Evolutionary conservation across 2,888 invertebrate species (phyloP).

Genomic region (Trachelus troglodyta): DNA sequence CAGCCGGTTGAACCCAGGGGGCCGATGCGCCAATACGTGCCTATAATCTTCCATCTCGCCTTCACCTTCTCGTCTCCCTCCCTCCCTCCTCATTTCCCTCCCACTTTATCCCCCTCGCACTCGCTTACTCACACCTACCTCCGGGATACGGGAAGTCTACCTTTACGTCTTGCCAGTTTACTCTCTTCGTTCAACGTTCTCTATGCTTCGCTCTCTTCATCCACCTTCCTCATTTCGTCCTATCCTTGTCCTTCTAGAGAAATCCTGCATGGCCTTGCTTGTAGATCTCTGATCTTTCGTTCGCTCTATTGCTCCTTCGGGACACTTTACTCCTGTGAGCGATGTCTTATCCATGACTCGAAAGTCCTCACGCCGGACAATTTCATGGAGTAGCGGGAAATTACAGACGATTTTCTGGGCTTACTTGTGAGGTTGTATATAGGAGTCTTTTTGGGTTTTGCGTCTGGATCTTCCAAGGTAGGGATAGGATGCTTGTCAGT

Average conservation of each 20-base stretch:
- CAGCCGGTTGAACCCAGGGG: constrained; percentile 47
- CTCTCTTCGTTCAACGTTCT: constrained; percentile 17
- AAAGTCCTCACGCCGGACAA: constrained; percentile 26
- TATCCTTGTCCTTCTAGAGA: background rate
- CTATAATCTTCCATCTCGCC: constrained; percentile 53
- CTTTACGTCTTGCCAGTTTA: constrained; percentile 23
- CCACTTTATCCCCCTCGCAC: constrained; percentile 13
- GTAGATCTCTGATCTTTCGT: constrained; percentile 14
- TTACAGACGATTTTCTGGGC: background rate
- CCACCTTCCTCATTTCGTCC: constrained; percentile 1
- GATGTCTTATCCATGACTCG: constrained; percentile 47
- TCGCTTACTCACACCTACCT: constrained; percentile 12
- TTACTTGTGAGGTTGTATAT: background rate
- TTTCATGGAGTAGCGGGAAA: background rate
- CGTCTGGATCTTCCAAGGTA: background rate
- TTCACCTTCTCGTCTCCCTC: constrained; percentile 19
- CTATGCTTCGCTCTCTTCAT: background rate
- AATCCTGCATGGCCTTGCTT: background rate
- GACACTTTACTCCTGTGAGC: constrained; percentile 45
- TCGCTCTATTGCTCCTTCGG: constrained; percentile 40
- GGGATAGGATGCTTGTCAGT: background rate
- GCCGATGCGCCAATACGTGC: constrained; percentile 65
- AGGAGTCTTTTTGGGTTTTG: background rate
- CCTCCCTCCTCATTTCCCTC: background rate
- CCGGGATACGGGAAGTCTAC: constrained; percentile 5